Conservation (phyloP, 2,113 vertebrate species). For the Ailuropoda melanoleuca region DNA sequence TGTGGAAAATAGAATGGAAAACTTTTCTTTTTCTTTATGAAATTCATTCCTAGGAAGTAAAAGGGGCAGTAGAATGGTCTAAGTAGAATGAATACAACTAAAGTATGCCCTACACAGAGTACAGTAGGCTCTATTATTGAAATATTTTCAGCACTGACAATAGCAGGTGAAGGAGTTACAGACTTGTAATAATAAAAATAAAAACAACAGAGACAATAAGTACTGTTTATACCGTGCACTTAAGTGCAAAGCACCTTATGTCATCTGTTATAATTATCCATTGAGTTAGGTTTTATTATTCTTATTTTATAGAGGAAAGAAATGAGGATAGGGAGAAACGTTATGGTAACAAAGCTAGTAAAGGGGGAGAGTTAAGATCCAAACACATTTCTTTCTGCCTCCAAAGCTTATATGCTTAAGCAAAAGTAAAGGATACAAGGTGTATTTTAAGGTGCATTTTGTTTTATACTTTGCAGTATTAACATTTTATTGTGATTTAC, state of each 20-base stretch:
- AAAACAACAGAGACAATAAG: neutral
- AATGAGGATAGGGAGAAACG: neutral
- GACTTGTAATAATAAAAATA: neutral
- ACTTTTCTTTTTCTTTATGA: conserved; percentile 14
- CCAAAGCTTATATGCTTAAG: neutral
- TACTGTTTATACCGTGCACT: neutral
- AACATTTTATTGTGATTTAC: neutral
- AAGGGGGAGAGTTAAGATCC: neutral
- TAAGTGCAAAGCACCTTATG: neutral
- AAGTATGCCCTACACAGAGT: neutral
- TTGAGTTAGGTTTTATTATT: neutral
- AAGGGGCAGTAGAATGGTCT: neutral
- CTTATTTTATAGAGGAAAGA: neutral
- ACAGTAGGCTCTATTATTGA: neutral
- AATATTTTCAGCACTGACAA: conserved; percentile 11
- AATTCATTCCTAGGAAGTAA: neutral
- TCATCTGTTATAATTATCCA: neutral
- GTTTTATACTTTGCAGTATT: neutral
- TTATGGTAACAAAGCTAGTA: neutral
- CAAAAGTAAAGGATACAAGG: neutral
- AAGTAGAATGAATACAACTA: neutral
- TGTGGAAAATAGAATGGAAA: neutral
- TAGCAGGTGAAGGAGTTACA: neutral
- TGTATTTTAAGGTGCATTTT: conserved; percentile 19
- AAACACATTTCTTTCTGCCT: neutral